Evolutionary conservation across 2,797 vertebrate genomes (phyloP).

Genomic region (Microcaecilia unicolor): DNA sequence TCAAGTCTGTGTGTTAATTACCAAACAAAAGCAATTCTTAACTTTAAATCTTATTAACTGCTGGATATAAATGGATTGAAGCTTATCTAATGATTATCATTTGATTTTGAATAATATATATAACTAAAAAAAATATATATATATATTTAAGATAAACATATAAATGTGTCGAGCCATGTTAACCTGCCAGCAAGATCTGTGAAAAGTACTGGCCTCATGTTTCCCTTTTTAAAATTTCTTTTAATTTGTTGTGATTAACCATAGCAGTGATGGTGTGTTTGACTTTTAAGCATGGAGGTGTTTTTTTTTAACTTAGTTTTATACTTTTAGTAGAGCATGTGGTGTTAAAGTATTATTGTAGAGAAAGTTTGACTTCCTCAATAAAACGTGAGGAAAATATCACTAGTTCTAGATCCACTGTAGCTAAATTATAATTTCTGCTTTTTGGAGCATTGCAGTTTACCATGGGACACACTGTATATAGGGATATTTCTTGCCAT

Average conservation of each 20-base stretch:
- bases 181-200: conserved; percentile 64
- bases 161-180: conserved; percentile 66
- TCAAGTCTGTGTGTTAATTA: conserved; percentile 45
- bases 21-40: conserved; percentile 45
- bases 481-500: conserved; percentile 68
- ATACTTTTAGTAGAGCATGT: conserved; percentile 59
- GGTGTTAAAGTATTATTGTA: conserved; percentile 53
- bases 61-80: conserved; percentile 56
- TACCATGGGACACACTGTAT: conserved; percentile 65
- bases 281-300: conserved; percentile 34
- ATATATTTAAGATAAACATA: conserved; percentile 59
- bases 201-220: conserved; percentile 52
- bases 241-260: conserved; percentile 45
- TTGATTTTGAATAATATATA: conserved; percentile 53
- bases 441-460: conserved; percentile 63
- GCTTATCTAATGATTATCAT: conserved; percentile 54
- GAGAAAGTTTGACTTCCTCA: conserved; percentile 60
- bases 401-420: conserved; percentile 50
- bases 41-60: conserved; percentile 50
- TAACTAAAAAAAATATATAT: too few relatives aligned
- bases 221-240: conserved; percentile 27
- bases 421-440: conserved; percentile 38
- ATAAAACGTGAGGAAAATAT: conserved; percentile 46
- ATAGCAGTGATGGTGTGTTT: conserved; percentile 52
- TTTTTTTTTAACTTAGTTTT: conserved; percentile 25